Evolutionary conservation across 2,888 invertebrate genomes (phyloP).

Genomic region (Laspeyria flexula): DNA sequence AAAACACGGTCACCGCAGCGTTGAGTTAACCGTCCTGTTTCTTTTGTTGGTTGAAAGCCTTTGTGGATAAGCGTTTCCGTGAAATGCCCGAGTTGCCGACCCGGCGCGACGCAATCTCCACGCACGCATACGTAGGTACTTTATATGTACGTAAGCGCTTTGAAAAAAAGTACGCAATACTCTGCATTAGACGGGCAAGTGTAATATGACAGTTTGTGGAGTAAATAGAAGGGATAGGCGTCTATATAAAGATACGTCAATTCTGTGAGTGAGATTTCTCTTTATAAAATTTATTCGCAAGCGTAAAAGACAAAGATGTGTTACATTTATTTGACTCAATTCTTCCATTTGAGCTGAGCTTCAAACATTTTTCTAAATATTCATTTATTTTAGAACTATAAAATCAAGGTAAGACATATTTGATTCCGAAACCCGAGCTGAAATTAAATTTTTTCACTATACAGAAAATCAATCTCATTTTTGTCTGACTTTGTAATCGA

Average conservation of each 20-base stretch:
- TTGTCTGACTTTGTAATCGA: too few species aligned
- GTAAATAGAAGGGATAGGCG: not conserved
- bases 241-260: not conserved
- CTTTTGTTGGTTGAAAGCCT: slow-evolving; percentile 60
- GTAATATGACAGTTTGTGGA: not conserved
- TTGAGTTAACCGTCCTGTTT: slow-evolving; percentile 41
- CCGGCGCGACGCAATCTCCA: slow-evolving; percentile 12
- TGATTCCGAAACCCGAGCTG: too few species aligned
- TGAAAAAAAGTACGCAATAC: not conserved
- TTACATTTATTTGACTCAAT: too few species aligned
- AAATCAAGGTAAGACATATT: too few species aligned
- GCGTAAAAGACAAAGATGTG: too few species aligned
- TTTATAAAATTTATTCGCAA: too few species aligned
- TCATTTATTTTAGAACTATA: too few species aligned
- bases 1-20: slow-evolving; percentile 26
- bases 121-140: slow-evolving; percentile 1
- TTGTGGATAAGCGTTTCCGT: slow-evolving; percentile 53
- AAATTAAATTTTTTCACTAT: too few species aligned
- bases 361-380: too few species aligned
- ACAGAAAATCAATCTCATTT: too few species aligned
- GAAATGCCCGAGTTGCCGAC: slow-evolving; percentile 33
- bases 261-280: not conserved
- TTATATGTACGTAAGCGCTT: not conserved
- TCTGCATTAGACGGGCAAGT: not conserved
- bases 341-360: too few species aligned